Evolutionary conservation across 1,140 invertebrate species (phyloP).

Genomic region (Drepana arcuata): DNA sequence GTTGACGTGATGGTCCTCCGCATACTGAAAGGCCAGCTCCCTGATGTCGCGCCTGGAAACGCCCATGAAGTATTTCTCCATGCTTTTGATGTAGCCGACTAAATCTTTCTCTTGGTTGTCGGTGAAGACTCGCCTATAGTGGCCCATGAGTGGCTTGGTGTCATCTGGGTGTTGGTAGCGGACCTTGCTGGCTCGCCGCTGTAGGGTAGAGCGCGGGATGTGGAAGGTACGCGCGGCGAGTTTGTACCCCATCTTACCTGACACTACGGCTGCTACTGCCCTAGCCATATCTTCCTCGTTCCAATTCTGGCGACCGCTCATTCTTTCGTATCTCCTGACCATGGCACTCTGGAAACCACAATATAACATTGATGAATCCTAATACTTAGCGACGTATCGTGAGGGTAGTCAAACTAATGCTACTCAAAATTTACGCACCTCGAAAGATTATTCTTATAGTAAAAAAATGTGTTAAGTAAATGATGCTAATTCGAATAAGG

Average conservation of each 20-base stretch:
- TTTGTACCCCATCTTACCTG: constrained; percentile 68
- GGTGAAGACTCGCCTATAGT: constrained; percentile 58
- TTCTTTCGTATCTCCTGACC: constrained; percentile 69
- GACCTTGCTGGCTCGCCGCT: constrained; percentile 58
- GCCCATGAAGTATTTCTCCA: constrained; percentile 63
- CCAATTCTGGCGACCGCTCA: constrained; percentile 67
- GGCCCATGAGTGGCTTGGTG: constrained; percentile 57
- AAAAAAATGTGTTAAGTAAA: not conserved
- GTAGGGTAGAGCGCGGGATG: constrained; percentile 59
- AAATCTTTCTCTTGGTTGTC: constrained; percentile 61
- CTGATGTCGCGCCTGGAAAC: constrained; percentile 59
- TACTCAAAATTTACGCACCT: too few relatives aligned
- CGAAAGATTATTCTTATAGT: too few relatives aligned
- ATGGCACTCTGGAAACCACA: constrained; percentile 50
- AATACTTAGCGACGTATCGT: not conserved
- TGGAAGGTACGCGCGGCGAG: constrained; percentile 60
- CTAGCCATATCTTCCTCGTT: constrained; percentile 65
- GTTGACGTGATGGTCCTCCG: constrained; percentile 55
- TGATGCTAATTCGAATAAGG: constrained; percentile 19
- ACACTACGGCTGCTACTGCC: constrained; percentile 63
- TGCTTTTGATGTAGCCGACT: constrained; percentile 62
- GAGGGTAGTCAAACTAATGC: too few relatives aligned
- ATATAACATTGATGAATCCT: not conserved
- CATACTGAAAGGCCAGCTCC: constrained; percentile 60
- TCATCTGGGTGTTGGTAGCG: constrained; percentile 56